A percentile compares a stretch with the other conserved stretches of the same genome.
Conservation (phyloP, 2,113 vertebrate species). For the Dromaius novaehollandiae region DNA sequence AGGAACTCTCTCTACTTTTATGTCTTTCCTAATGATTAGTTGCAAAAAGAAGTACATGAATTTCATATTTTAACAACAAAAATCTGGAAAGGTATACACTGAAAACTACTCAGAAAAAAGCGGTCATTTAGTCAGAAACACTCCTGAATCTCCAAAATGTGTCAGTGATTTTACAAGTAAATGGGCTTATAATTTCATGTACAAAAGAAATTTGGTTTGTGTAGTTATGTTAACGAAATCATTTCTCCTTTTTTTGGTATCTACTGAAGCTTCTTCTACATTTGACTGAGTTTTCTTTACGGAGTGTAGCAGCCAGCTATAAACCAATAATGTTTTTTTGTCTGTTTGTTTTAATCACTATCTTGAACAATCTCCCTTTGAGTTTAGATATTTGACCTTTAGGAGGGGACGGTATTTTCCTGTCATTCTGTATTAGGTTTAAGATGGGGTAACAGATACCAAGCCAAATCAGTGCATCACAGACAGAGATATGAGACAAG, state of each 20-base stretch:
- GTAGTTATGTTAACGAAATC: background rate
- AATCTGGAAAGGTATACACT: background rate
- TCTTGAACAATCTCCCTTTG: background rate
- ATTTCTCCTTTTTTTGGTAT: background rate
- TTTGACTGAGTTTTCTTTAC: background rate
- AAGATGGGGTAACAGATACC: background rate
- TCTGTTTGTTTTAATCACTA: background rate
- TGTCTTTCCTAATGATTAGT: background rate
- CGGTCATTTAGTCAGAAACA: background rate
- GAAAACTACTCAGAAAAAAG: background rate
- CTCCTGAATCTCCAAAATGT: background rate
- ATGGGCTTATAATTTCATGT: background rate
- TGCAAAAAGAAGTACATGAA: background rate
- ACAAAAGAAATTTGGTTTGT: background rate
- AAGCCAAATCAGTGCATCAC: slow-evolving; percentile 18
- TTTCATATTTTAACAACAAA: background rate
- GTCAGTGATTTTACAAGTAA: background rate
- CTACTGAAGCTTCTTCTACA: background rate
- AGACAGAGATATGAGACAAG: background rate
- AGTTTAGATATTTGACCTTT: slow-evolving; percentile 23
- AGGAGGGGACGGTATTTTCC: background rate
- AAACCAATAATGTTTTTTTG: background rate
- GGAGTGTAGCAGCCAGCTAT: background rate
- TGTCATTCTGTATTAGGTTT: slow-evolving; percentile 23
- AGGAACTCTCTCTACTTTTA: background rate